Evolutionary conservation across 2,888 invertebrate genomes (phyloP).

Genomic region (Gymnocheta viridis): DNA sequence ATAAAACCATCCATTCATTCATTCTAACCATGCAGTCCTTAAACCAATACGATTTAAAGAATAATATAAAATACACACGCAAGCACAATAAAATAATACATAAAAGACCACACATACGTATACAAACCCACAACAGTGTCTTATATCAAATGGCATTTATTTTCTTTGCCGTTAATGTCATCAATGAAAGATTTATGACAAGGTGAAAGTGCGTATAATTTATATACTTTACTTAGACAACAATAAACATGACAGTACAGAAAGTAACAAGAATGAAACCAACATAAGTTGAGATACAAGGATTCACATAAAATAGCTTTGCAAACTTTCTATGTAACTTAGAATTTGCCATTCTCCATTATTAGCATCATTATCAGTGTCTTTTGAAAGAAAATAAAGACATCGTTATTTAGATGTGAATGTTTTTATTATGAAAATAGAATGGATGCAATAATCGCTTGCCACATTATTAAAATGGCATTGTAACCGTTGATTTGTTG

Average conservation of each 20-base stretch:
- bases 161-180: constrained; percentile 70
- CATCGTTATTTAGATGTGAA: constrained; percentile 43
- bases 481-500: constrained; percentile 59
- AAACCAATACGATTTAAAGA: neutral
- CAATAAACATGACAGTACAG: constrained; percentile 1
- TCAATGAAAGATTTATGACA: constrained; percentile 77
- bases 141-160: constrained; percentile 65
- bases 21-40: constrained; percentile 6
- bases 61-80: neutral
- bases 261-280: neutral
- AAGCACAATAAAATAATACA: constrained; percentile 9
- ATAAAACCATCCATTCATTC: constrained; percentile 2
- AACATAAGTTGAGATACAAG: neutral
- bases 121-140: neutral
- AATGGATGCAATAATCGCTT: constrained; percentile 65
- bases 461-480: constrained; percentile 55
- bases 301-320: neutral
- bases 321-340: neutral
- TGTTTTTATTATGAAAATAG: constrained; percentile 63
- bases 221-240: constrained; percentile 49
- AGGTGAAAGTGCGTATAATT: constrained; percentile 74
- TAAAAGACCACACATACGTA: neutral
- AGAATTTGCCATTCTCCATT: neutral
- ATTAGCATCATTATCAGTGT: constrained; percentile 30
- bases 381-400: neutral